These are phyloP conservation scores for Gymnopithys bicolor DNA, from an alignment of 2,797 vertebrate species.

Conservation along the genomic window DNA sequence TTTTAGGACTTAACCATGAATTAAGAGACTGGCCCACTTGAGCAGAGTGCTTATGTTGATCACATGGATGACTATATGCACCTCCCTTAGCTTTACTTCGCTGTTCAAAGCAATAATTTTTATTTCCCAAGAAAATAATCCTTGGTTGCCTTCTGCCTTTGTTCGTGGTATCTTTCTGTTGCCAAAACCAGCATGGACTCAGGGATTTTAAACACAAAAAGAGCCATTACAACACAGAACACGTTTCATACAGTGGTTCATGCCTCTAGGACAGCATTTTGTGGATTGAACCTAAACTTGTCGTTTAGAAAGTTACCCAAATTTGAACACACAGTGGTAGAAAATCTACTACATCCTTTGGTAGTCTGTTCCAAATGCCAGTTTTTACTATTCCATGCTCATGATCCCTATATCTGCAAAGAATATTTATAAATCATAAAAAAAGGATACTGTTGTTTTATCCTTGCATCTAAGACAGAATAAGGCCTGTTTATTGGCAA, in stretches of 20 bases:
- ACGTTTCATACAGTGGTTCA: not conserved
- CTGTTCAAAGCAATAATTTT: not conserved
- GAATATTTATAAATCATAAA: not conserved
- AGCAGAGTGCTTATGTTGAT: not conserved
- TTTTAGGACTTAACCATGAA: not conserved
- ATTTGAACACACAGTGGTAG: not conserved
- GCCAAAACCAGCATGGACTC: not conserved
- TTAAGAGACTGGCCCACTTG: not conserved
- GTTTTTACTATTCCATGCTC: not conserved
- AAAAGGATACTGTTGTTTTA: not conserved
- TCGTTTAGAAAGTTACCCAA: not conserved
- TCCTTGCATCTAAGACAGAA: not conserved
- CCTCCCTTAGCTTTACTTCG: not conserved
- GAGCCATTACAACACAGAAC: not conserved
- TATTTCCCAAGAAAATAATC: not conserved
- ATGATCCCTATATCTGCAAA: not conserved
- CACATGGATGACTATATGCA: not conserved
- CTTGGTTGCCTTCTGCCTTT: not conserved
- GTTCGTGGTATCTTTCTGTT: not conserved
- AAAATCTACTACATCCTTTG: not conserved
- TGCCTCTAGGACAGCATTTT: not conserved
- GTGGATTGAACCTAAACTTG: not conserved
- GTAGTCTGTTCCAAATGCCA: not conserved
- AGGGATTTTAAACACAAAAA: not conserved
- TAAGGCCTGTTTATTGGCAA: not conserved